These are phyloP conservation scores for Felis chaus DNA, from an alignment of 2,113 vertebrate genomes.

Conservation along the genomic window DNA sequence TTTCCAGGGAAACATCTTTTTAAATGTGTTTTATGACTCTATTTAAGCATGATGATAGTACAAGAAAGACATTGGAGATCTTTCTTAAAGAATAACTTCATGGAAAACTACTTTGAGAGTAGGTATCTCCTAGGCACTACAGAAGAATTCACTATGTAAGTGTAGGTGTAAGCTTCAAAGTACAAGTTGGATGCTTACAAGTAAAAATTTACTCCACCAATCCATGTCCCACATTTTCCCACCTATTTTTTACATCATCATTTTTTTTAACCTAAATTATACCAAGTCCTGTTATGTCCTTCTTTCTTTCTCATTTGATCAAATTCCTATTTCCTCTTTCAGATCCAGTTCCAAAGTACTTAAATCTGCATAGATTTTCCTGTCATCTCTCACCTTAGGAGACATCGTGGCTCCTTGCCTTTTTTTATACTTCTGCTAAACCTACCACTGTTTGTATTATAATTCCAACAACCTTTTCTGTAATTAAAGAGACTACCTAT, in stretches of 20 bases:
- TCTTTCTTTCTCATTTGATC: not conserved
- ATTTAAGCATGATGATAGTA: not conserved
- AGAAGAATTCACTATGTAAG: not conserved
- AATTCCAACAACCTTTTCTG: not conserved
- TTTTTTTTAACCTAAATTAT: not conserved
- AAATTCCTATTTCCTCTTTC: not conserved
- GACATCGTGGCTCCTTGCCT: not conserved
- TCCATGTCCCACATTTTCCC: not conserved
- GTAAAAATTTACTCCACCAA: not conserved
- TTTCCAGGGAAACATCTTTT: slow-evolving; percentile 22
- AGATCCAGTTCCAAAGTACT: not conserved
- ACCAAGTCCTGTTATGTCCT: not conserved
- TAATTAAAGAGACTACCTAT: not conserved
- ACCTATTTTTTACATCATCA: not conserved
- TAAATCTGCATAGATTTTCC: not conserved
- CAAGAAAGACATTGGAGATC: not conserved
- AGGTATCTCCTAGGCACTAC: not conserved
- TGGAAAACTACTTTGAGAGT: not conserved
- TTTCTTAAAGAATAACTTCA: not conserved
- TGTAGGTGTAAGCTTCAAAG: not conserved
- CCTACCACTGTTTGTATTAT: not conserved
- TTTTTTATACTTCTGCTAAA: not conserved
- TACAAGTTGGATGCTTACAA: not conserved
- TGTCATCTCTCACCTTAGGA: not conserved
- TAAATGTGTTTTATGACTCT: not conserved